Conservation (phyloP, 2,888 invertebrate species). For the Drosophila pseudotalamancana region DNA sequence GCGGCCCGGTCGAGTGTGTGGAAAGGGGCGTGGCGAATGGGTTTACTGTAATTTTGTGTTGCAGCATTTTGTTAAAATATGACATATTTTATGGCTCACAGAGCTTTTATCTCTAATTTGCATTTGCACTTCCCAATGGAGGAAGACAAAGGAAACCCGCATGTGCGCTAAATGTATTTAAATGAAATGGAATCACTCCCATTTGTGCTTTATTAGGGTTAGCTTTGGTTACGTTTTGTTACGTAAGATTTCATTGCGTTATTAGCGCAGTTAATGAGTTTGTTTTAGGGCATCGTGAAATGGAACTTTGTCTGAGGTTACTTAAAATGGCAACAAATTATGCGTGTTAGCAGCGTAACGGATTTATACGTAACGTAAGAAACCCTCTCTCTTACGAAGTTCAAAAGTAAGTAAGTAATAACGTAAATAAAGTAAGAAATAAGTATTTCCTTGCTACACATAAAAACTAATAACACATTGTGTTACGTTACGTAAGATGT, state of each 20-base stretch:
- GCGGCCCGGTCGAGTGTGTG: conserved; percentile 5
- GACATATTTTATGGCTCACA: conserved; percentile 83
- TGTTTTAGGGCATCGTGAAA: conserved; percentile 56
- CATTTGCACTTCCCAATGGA: conserved; percentile 52
- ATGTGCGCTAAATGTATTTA: conserved; percentile 33
- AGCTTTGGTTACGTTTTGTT: conserved; percentile 29
- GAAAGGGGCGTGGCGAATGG: conserved; percentile 72
- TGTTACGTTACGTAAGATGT: not conserved
- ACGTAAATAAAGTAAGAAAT: too few species aligned
- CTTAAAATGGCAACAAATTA: not conserved
- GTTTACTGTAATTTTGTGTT: conserved; percentile 80
- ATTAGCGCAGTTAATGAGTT: conserved; percentile 28
- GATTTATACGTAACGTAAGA: too few species aligned
- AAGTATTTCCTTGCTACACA: too few species aligned
- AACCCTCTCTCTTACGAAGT: too few species aligned
- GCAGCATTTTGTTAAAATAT: conserved; percentile 81
- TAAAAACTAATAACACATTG: too few species aligned
- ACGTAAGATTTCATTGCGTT: conserved; percentile 1
- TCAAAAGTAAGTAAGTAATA: too few species aligned
- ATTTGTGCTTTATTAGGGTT: conserved; percentile 82
- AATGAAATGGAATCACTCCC: conserved; percentile 82
- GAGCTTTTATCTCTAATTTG: conserved; percentile 79
- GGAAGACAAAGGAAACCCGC: conserved; percentile 26
- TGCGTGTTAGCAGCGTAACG: too few species aligned
- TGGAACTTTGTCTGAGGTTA: not conserved